These are phyloP conservation scores for Rhadina sibilatrix DNA, from an alignment of 2,113 vertebrate genomes.

Conservation along the genomic window DNA sequence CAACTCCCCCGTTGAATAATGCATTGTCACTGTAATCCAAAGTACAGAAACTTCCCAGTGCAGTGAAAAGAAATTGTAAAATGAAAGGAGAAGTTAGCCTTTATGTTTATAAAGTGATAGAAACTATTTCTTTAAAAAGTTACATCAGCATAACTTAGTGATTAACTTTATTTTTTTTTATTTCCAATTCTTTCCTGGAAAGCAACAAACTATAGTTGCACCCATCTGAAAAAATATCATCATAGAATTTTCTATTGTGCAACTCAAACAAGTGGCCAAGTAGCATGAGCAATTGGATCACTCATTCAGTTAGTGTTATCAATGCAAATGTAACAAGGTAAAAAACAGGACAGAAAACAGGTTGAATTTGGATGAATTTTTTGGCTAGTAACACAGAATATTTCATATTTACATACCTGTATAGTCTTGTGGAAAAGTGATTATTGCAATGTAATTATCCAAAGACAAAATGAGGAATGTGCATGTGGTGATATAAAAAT, in stretches of 20 bases:
- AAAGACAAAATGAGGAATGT: not conserved
- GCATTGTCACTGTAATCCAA: not conserved
- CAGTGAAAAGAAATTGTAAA: not conserved
- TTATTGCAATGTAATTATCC: not conserved
- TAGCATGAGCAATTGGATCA: not conserved
- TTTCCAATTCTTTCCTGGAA: not conserved
- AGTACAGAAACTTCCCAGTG: not conserved
- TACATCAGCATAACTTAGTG: not conserved
- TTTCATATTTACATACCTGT: not conserved
- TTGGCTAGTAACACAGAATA: not conserved
- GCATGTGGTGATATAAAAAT: not conserved
- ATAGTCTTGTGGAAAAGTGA: not conserved
- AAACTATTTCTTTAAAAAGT: not conserved
- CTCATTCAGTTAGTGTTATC: not conserved
- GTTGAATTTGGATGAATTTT: not conserved
- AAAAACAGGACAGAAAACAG: not conserved
- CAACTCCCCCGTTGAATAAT: not conserved
- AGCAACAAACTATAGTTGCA: not conserved
- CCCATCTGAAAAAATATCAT: not conserved
- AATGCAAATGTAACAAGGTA: not conserved
- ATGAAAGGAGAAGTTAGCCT: not conserved
- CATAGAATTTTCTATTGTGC: not conserved
- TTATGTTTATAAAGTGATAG: not conserved
- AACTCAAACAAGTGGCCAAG: not conserved
- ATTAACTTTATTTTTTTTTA: not conserved